Evolutionary conservation across 2,797 vertebrate species (phyloP).

Genomic region (Phrynocephalus guinanensis): DNA sequence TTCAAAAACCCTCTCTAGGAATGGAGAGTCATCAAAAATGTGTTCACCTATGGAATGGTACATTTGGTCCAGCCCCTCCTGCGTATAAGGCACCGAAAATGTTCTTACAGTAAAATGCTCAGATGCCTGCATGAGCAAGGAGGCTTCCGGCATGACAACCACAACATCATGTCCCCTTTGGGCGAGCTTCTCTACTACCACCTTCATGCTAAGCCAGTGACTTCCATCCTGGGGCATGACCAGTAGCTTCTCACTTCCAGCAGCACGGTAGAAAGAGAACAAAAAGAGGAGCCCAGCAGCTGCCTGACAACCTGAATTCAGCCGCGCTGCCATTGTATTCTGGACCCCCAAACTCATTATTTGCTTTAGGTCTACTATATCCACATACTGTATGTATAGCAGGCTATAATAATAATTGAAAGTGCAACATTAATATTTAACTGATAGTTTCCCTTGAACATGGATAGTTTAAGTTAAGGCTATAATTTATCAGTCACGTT

Average conservation of each 20-base stretch:
- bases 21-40: background rate
- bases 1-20: background rate
- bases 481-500: conserved; percentile 12
- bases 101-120: conserved; percentile 78
- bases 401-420: background rate
- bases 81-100: conserved; percentile 68
- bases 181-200: conserved; percentile 79
- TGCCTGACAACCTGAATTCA: conserved; percentile 24
- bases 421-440: conserved; percentile 18
- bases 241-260: conserved; percentile 77
- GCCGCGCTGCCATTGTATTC: rapidly evolving
- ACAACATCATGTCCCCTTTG: conserved; percentile 82
- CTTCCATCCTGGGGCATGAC: conserved; percentile 90
- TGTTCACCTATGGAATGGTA: rapidly evolving
- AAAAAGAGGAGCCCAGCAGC: background rate
- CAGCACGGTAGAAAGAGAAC: conserved; percentile 45
- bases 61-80: conserved; percentile 39
- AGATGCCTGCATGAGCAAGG: conserved; percentile 67
- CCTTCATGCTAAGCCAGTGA: conserved; percentile 86
- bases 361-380: background rate
- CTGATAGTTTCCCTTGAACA: background rate
- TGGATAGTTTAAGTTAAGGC: rapidly evolving
- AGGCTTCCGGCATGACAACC: conserved; percentile 83
- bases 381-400: background rate
- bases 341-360: rapidly evolving